Percentiles rank a stretch among this genome's conserved stretches.
These are phyloP conservation scores for Loriculus beryllinus DNA, from an alignment of 2,797 vertebrate species.

Conservation along the genomic window DNA sequence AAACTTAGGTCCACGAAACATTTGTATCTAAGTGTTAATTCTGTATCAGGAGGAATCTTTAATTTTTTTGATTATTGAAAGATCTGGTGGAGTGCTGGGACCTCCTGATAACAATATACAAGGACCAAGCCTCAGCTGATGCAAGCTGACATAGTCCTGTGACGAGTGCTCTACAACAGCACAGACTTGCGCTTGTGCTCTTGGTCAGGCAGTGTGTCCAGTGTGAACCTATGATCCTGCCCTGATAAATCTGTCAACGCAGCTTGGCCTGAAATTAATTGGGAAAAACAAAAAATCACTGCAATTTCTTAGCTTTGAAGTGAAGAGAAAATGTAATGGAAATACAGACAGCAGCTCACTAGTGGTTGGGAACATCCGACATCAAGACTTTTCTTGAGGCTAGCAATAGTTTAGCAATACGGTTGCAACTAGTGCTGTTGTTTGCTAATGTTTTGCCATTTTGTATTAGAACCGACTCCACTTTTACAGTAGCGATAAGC, in stretches of 20 bases:
- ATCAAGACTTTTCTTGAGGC: background rate
- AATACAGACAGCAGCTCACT: background rate
- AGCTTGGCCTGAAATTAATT: background rate
- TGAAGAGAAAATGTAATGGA: background rate
- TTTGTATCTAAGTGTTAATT: background rate
- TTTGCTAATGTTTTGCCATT: background rate
- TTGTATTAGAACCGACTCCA: background rate
- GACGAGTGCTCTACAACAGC: background rate
- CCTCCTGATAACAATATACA: background rate
- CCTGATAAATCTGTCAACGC: background rate
- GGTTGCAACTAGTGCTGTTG: background rate
- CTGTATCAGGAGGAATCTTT: background rate
- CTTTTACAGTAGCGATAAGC: background rate
- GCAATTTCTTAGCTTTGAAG: background rate
- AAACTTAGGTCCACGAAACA: background rate
- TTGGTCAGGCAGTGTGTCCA: background rate
- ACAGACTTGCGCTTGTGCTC: background rate
- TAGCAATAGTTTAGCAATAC: background rate
- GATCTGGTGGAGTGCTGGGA: background rate
- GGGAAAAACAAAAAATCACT: background rate
- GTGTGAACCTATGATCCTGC: background rate
- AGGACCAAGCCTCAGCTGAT: background rate
- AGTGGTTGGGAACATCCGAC: background rate
- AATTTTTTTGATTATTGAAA: background rate
- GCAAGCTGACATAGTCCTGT: background rate